These are phyloP conservation scores for Oenanthe oenanthe DNA, from an alignment of 2,113 vertebrate genomes.

Conservation along the genomic window DNA sequence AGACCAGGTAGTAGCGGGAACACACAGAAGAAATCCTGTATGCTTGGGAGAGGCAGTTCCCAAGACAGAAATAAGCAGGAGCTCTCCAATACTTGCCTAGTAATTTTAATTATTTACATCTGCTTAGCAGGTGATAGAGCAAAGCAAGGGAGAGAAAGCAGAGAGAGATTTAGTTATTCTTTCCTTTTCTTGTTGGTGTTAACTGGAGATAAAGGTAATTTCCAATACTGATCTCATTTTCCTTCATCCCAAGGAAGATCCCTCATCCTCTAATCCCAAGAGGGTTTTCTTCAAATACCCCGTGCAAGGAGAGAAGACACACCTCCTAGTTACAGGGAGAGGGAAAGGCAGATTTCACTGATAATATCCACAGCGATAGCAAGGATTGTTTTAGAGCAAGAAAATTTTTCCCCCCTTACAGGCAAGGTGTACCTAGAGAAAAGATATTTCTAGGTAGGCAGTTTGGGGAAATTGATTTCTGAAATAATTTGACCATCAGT, in stretches of 20 bases:
- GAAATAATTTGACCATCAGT: not conserved
- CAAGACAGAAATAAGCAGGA: not conserved
- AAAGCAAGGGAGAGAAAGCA: not conserved
- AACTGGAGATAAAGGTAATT: constrained; percentile 35
- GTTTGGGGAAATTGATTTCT: not conserved
- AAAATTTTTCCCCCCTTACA: not conserved
- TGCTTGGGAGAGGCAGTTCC: not conserved
- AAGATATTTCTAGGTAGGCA: not conserved
- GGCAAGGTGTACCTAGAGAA: not conserved
- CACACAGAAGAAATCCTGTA: not conserved
- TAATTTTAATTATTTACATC: constrained; percentile 21
- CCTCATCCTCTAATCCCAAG: not conserved
- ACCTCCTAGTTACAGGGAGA: not conserved
- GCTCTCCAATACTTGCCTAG: not conserved
- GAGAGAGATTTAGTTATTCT: not conserved
- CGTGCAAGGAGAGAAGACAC: constrained; percentile 7
- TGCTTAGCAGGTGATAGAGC: not conserved
- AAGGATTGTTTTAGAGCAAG: not conserved
- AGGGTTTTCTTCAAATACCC: not conserved
- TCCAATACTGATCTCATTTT: not conserved
- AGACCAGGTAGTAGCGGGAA: not conserved
- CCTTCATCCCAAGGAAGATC: not conserved
- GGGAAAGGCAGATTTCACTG: not conserved
- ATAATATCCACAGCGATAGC: not conserved
- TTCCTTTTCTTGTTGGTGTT: constrained; percentile 4